Conservation (phyloP, 2,113 vertebrate genomes). For the Casuarius casuarius region DNA sequence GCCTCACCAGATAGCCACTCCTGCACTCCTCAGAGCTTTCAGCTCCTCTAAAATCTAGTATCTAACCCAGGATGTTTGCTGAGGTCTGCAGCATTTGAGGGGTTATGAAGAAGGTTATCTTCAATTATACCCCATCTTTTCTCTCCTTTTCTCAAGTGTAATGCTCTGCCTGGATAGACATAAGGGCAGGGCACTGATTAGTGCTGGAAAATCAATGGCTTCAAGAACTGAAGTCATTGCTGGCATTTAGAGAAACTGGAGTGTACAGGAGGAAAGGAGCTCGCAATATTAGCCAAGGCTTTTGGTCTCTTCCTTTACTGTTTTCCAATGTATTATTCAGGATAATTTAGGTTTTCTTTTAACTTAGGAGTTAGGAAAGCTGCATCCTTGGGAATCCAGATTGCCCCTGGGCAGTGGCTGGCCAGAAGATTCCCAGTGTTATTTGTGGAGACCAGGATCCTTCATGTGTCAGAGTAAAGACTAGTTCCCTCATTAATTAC, state of each 20-base stretch:
- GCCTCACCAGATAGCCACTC: background rate
- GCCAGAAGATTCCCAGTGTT: background rate
- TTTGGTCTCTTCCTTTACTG: background rate
- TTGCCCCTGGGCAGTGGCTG: background rate
- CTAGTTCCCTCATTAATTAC: background rate
- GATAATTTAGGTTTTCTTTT: background rate
- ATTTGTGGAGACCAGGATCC: background rate
- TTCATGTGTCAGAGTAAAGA: background rate
- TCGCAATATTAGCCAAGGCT: background rate
- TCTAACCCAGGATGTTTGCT: background rate
- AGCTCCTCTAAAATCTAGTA: background rate
- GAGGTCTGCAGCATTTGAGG: background rate
- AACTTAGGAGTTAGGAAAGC: background rate
- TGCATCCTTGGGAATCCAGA: background rate
- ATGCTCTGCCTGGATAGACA: background rate
- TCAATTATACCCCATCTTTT: background rate
- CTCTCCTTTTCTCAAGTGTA: background rate
- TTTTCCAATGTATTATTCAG: background rate
- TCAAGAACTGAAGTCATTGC: background rate
- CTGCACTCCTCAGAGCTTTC: background rate
- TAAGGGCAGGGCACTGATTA: background rate
- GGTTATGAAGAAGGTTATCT: background rate
- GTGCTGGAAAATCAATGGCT: background rate
- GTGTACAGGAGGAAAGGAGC: background rate
- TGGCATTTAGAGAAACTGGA: background rate